A percentile compares a stretch with the other conserved stretches of the same genome.
These are phyloP conservation scores for Notolabrus celidotus DNA, from an alignment of 2,797 vertebrate species.

Conservation along the genomic window DNA sequence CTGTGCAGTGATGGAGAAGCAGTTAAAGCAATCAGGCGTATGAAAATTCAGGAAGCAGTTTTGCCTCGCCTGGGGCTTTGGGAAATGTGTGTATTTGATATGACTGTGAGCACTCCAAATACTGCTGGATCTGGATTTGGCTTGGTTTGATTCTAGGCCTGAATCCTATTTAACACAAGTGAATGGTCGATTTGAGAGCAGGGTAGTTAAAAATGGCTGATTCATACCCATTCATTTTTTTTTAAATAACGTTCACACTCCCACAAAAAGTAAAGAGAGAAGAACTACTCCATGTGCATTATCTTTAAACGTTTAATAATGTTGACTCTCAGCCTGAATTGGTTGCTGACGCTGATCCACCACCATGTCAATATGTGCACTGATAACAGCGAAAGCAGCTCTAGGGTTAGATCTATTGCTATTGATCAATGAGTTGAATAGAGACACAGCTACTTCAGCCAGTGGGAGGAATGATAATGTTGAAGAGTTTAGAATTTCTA, in stretches of 20 bases:
- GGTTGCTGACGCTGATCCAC: conserved; percentile 59
- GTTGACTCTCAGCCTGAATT: conserved; percentile 48
- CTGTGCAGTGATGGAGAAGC: conserved; percentile 52
- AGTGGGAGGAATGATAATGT: conserved; percentile 7
- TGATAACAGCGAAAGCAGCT: conserved; percentile 69
- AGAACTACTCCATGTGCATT: conserved; percentile 1
- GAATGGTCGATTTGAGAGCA: conserved; percentile 31
- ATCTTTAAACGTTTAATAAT: conserved; percentile 42
- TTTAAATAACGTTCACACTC: conserved; percentile 7
- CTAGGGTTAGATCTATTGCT: conserved; percentile 62
- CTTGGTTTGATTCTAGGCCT: conserved; percentile 29
- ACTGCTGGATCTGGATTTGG: conserved; percentile 3
- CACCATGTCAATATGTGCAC: conserved; percentile 68
- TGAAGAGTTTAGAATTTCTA: background rate
- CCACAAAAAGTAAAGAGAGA: background rate
- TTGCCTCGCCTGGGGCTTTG: conserved; percentile 43
- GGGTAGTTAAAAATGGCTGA: conserved; percentile 4
- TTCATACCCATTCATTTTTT: conserved; percentile 14
- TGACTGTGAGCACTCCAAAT: conserved; percentile 22
- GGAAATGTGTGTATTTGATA: conserved; percentile 29
- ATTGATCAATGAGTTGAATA: conserved; percentile 72
- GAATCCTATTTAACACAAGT: conserved; percentile 28
- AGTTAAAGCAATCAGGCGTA: conserved; percentile 58
- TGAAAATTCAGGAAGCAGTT: conserved; percentile 59
- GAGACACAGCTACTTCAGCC: conserved; percentile 51